Conservation (phyloP, 2,113 vertebrate species). For the Lycaon pictus region DNA sequence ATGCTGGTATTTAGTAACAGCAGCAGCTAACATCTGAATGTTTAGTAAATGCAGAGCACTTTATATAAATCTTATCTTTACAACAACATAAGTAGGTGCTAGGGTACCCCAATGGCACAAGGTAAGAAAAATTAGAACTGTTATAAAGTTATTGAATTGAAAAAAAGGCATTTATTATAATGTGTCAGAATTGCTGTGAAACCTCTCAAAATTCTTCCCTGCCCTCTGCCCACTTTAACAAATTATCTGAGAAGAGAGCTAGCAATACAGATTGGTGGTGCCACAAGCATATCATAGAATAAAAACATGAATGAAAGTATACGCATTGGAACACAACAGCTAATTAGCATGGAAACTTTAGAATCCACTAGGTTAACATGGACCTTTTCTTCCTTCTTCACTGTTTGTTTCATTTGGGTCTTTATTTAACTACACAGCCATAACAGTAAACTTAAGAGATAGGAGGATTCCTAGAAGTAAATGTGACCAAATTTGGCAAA, state of each 20-base stretch:
- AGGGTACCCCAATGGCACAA: background rate
- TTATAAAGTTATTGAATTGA: background rate
- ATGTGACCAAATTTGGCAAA: background rate
- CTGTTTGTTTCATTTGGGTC: background rate
- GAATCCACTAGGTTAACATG: background rate
- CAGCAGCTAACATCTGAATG: background rate
- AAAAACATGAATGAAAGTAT: background rate
- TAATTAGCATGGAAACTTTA: background rate
- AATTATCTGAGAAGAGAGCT: background rate
- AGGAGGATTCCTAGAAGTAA: slow-evolving; percentile 44
- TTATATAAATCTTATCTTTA: background rate
- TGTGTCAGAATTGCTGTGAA: background rate
- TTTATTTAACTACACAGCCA: background rate
- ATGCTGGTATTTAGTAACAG: background rate
- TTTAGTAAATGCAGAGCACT: background rate
- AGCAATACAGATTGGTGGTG: background rate
- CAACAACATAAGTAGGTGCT: background rate
- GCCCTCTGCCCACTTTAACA: background rate
- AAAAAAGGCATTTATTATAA: background rate
- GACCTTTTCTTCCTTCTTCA: background rate
- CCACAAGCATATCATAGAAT: background rate
- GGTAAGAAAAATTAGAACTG: background rate
- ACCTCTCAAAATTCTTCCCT: background rate
- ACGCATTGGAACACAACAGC: background rate
- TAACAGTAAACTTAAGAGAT: background rate